Conservation (phyloP, 2,888 invertebrate genomes). For the Plebejus anna region DNA sequence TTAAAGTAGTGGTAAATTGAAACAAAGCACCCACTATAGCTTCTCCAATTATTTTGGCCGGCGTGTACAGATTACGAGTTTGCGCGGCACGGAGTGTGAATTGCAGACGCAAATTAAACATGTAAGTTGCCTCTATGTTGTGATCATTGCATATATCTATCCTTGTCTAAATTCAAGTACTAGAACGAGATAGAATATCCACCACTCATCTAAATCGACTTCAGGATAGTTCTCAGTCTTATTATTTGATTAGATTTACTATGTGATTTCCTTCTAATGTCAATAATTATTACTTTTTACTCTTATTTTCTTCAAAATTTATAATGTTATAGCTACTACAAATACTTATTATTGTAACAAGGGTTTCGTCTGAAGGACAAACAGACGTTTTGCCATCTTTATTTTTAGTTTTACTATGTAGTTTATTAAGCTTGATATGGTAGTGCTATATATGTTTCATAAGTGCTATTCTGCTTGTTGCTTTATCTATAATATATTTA, state of each 20-base stretch:
- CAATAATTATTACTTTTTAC: neutral
- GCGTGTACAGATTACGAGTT: conserved; percentile 59
- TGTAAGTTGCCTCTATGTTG: conserved; percentile 52
- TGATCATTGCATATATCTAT: neutral
- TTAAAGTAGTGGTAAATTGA: neutral
- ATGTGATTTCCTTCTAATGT: neutral
- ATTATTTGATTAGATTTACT: neutral
- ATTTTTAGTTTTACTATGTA: too few species aligned
- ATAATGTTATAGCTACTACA: neutral
- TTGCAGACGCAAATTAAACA: conserved; percentile 59
- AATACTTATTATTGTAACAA: neutral
- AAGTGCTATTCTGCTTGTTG: neutral
- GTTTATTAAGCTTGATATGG: too few species aligned
- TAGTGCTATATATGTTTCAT: too few species aligned
- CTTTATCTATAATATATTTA: neutral
- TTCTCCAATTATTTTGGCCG: conserved; percentile 25
- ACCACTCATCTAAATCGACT: neutral
- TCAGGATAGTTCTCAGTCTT: neutral
- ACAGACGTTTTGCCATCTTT: neutral
- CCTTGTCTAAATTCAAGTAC: conserved; percentile 12
- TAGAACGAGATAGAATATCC: neutral
- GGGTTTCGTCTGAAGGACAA: neutral
- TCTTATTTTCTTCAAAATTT: neutral
- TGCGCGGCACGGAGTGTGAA: conserved; percentile 58
- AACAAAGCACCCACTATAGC: neutral